Base-by-base conservation (phyloP, 1,140 invertebrate species). In the Temnothorax nylanderi region DNA sequence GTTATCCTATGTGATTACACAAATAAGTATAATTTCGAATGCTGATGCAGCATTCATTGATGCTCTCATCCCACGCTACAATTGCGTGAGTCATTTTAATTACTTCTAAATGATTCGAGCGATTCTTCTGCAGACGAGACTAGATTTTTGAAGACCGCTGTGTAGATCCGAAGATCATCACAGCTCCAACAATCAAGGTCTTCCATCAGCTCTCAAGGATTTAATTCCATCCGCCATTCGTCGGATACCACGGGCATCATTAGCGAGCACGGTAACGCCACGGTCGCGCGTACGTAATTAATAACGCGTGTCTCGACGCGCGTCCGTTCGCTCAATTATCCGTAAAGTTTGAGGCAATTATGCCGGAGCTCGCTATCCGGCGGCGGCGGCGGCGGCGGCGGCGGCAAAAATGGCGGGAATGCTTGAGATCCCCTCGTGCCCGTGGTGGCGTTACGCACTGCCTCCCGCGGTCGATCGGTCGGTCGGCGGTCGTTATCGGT, bases 401-500 rank as follows among this genome's bases (percentile, higher is more conserved):
- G 37, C 58, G 21, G 58, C 26, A 90, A 89, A 88, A 84, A 72
- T 85, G 10, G 51, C 26, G 56, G 34, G 86, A 81, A 90, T 82
- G 71, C 80, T 10, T 21, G 80, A 67, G 89, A 90, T 90, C 74
- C 65, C 65, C 71, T 47, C 65, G 3, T 13, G 72, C 60, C 47
- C 21, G 74, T 44, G 62, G 62, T 54, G 67, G 67, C 74, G 62
- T 90, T 74, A 82, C 80, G 67, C 80, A 32, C 54, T 74, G 80
- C 67, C 80, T 82, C 62, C 75, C 62, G 56, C 75, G 37, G 54
- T 74, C 51, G 80, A 11, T 44, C 64, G 76, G 32, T 41, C 65
- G 78, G 21, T 44, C 34, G 75, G 44, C 49, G 86, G 77, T 91
- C 89, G 89, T 91, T 91, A 91, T 91, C 90, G 86, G 80, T 86